Base-by-base conservation (phyloP, 2,888 invertebrate species). In the Agrotis ipsilon region DNA sequence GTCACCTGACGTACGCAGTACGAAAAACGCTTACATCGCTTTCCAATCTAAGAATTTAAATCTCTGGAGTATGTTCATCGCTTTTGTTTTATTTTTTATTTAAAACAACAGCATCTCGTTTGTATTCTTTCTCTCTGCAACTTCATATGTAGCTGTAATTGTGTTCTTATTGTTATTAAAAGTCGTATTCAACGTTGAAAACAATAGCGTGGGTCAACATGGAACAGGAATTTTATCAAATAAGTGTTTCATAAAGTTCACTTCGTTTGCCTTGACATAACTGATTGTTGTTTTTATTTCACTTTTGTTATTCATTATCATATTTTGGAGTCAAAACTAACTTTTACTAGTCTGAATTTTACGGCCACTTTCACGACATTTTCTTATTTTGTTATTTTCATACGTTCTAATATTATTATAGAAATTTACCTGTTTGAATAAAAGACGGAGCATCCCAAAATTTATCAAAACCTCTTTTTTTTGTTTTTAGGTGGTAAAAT, bases 21-120 rank as follows among this genome's bases (percentile, higher is more conserved):
- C n/a, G n/a, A n/a, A n/a, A n/a, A 21, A 51, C 51, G 14, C 14
- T 19, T 21, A 14, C 51, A 51, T 11, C 39, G 11, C 39, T 1
- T 9, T 39, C 39, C 9, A 9, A 55, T 55, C n/a, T 32, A 32
- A 32, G 13, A 6, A 27, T 27, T 32, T 55, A 13, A 55, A 32
- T 55, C 13, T n/a, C n/a, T 55, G 24, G 9, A 18, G 3, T 24
- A 3, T 18, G 9, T 7, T 27, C 16, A 0, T 27, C 18, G n/a
- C 13, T 19, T 1, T 21, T 39, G 18, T 45, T 62, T 43, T 73
- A 43, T 72, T 69, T 73, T 27, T 32, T 18, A 21, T 63, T 67
- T 54, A 13, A 16, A 51, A 51, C 65, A 74, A 74, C 55, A 32
- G 16, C 13, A 21, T 39, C 49, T 65, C 46, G 43, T 65, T 61